A percentile compares a stretch with the other conserved stretches of the same genome.
These are phyloP conservation scores for Mormyrus lacerda DNA, from an alignment of 2,113 vertebrate genomes.

Conservation along the genomic window DNA sequence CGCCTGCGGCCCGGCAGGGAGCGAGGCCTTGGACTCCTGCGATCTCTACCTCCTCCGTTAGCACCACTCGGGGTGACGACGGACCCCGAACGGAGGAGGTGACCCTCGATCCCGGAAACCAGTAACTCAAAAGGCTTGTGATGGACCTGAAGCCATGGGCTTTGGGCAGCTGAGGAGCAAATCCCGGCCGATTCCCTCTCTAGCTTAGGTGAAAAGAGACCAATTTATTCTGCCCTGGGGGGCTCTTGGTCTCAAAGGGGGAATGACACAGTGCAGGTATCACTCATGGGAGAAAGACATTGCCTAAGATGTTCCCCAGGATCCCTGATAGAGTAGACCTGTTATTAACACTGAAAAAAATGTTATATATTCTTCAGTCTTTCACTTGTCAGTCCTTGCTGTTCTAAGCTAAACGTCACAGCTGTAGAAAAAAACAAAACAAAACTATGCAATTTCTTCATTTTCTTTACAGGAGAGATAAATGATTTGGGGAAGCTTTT, in stretches of 20 bases:
- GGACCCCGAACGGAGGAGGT: neutral
- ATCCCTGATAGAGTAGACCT: neutral
- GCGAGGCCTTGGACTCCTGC: neutral
- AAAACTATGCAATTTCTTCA: neutral
- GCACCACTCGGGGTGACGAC: neutral
- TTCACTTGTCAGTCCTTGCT: neutral
- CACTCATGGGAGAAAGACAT: neutral
- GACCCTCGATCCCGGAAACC: neutral
- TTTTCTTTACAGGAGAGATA: neutral
- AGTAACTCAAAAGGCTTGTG: neutral
- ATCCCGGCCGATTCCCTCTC: neutral
- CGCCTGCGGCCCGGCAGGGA: neutral
- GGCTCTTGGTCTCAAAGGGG: neutral
- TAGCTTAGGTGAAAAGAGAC: neutral
- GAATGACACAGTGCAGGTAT: neutral
- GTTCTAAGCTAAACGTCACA: neutral
- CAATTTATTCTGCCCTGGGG: neutral
- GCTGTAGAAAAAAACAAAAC: neutral
- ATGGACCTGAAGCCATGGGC: neutral
- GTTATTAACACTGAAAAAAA: neutral
- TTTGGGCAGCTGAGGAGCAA: neutral
- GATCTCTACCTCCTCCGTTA: neutral
- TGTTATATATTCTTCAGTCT: neutral
- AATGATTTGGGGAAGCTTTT: neutral
- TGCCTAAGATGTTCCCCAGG: neutral